These are phyloP conservation scores for Indicator maculatus DNA, from an alignment of 2,113 vertebrate species.

Conservation along the genomic window DNA sequence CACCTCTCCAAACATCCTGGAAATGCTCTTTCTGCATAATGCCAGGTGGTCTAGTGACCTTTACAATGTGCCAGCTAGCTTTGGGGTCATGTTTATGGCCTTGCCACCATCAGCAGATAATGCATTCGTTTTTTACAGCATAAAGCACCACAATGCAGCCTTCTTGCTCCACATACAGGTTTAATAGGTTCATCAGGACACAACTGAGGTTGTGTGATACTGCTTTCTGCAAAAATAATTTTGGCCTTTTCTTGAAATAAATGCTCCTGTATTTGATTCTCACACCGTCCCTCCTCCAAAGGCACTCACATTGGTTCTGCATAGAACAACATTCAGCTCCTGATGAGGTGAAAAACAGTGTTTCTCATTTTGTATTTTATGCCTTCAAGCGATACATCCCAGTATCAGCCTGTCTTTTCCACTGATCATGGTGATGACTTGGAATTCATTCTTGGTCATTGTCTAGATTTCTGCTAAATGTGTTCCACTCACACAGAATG, in stretches of 20 bases:
- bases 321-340: not conserved
- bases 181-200: not conserved
- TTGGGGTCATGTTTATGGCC: not conserved
- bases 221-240: not conserved
- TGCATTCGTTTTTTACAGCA: not conserved
- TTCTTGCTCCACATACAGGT: not conserved
- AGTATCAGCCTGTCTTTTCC: not conserved
- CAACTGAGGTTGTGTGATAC: not conserved
- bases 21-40: not conserved
- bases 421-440: not conserved
- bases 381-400: not conserved
- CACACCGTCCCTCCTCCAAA: not conserved
- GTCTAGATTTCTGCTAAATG: not conserved
- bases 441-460: not conserved
- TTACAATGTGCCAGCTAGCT: accelerated
- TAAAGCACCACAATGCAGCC: not conserved
- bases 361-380: not conserved
- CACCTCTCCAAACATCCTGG: not conserved
- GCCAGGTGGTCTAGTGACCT: not conserved
- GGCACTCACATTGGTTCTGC: not conserved
- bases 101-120: not conserved
- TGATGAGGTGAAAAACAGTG: not conserved
- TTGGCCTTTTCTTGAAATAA: not conserved
- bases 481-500: not conserved
- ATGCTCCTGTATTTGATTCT: not conserved